phyloP scores from a whole-genome alignment of 2,888 invertebrate genomes.

The Epirrhoe alternata region DNA sequence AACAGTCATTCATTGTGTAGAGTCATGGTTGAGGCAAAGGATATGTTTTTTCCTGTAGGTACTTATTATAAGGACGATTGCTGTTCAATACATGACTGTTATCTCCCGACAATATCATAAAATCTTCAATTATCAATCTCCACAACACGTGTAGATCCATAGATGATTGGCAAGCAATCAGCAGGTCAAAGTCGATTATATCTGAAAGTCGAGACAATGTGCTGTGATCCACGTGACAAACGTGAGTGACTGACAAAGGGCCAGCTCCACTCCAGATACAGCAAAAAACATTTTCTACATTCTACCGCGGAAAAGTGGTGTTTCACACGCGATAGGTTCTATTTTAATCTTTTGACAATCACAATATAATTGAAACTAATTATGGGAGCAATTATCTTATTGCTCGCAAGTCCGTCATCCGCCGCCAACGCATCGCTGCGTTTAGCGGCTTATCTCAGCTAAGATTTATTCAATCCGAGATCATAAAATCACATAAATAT shows the following conservation, averaged over 20 bases:
- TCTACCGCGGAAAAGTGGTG: slow-evolving; percentile 72
- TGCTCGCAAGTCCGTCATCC: slow-evolving; percentile 26
- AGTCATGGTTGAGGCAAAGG: background rate
- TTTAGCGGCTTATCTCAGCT: background rate
- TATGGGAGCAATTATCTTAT: slow-evolving; percentile 62
- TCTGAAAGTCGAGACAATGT: slow-evolving; percentile 68
- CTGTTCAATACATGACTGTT: slow-evolving; percentile 22
- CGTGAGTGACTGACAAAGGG: slow-evolving; percentile 72
- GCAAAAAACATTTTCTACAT: slow-evolving; percentile 75
- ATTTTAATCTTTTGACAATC: slow-evolving; percentile 82
- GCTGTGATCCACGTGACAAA: slow-evolving; percentile 68
- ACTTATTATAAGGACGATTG: background rate
- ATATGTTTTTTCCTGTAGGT: slow-evolving; percentile 9
- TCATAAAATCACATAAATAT: background rate
- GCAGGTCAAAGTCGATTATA: slow-evolving; percentile 63
- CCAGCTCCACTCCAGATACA: slow-evolving; percentile 48
- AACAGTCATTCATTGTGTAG: background rate
- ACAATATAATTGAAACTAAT: slow-evolving; percentile 74
- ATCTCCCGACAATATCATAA: slow-evolving; percentile 21
- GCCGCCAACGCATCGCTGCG: background rate
- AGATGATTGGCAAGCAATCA: slow-evolving; percentile 73
- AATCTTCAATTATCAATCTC: slow-evolving; percentile 31
- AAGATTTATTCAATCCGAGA: slow-evolving; percentile 18
- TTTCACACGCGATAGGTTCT: slow-evolving; percentile 79
- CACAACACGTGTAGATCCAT: slow-evolving; percentile 58